These are phyloP conservation scores for Abrostola triplasia DNA, from an alignment of 2,888 invertebrate species.

Conservation along the genomic window DNA sequence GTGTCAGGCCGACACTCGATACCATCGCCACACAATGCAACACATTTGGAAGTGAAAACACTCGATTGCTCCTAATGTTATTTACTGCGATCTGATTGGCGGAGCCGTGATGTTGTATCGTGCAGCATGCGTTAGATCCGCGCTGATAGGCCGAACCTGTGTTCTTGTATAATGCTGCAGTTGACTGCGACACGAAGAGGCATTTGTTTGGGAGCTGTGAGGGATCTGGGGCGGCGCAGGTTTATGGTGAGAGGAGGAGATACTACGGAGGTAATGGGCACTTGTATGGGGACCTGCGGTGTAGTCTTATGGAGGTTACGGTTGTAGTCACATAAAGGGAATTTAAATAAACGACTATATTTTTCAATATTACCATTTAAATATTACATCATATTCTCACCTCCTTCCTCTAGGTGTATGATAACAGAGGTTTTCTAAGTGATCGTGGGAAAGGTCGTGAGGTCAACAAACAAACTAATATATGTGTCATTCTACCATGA, in stretches of 20 bases:
- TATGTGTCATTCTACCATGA: too few relatives aligned
- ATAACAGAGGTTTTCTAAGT: too few relatives aligned
- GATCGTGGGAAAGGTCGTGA: too few relatives aligned
- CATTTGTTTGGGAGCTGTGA: conserved; percentile 39
- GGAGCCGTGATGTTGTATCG: conserved; percentile 25
- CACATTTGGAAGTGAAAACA: conserved; percentile 45
- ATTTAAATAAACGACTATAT: not conserved
- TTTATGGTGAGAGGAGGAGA: conserved; percentile 18
- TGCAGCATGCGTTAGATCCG: conserved; percentile 45
- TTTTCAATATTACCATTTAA: too few relatives aligned
- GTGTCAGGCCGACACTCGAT: conserved; percentile 28
- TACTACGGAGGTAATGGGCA: too few relatives aligned
- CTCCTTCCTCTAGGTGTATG: too few relatives aligned
- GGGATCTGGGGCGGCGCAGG: conserved; percentile 27
- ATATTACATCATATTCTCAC: too few relatives aligned
- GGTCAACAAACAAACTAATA: too few relatives aligned
- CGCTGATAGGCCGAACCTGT: conserved; percentile 38
- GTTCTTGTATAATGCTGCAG: conserved; percentile 28
- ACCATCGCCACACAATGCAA: conserved; percentile 45
- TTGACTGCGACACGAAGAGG: conserved; percentile 29
- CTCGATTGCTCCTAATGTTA: conserved; percentile 47
- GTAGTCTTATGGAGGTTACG: not conserved
- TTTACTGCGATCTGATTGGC: conserved; percentile 54
- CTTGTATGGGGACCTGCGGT: not conserved
- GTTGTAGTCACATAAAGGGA: not conserved